Base-by-base conservation (phyloP, 2,888 invertebrate species). In the Erpobdella octoculata region DNA sequence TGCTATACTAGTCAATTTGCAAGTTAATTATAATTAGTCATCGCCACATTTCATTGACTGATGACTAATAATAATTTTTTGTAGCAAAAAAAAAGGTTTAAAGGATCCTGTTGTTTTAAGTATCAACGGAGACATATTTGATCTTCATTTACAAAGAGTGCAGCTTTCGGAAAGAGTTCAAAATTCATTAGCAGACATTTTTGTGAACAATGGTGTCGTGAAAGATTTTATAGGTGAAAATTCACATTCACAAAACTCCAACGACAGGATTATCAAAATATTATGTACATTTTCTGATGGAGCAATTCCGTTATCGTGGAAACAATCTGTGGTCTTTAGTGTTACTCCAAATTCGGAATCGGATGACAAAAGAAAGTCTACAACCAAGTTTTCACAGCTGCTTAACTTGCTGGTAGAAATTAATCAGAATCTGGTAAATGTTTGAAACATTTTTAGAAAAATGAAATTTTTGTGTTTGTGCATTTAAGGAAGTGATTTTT, bases 261-360 rank as follows among this genome's bases (percentile, higher is more conserved):
- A n/a, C n/a, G n/a, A n/a, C n/a, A n/a, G n/a, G n/a, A n/a, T n/a
- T n/a, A 4, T 58, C n/a, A 58, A 69, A 21, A n/a, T 31, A 15
- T 33, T 69, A 21, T 33, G 36, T 5, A 69, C 69, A 3, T 38
- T 69, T 58, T 69, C 69, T 35, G 46, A n/a, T 8, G 53, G 46
- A 31, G 58, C 58, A 25, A 69, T 69, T 53, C 69, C 69, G 18
- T 58, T 69, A 21, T 69, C 69, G 0, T 69, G 69, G 69, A 69
- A 69, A 33, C 69, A 69, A 36, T 33, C 69, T 33, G 46, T 58
- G 35, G 37, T 69, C 18, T 69, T 58, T 69, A 36, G 31, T 35
- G 62, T 69, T 36, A 69, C 37, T 28, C n/a, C 46, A 25, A 28
- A 53, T 28, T 25, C 53, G 8, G 28, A 53, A 25, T 8, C 53